phyloP scores from a whole-genome alignment of 1,140 invertebrate genomes.

The Drosophila rufa region DNA sequence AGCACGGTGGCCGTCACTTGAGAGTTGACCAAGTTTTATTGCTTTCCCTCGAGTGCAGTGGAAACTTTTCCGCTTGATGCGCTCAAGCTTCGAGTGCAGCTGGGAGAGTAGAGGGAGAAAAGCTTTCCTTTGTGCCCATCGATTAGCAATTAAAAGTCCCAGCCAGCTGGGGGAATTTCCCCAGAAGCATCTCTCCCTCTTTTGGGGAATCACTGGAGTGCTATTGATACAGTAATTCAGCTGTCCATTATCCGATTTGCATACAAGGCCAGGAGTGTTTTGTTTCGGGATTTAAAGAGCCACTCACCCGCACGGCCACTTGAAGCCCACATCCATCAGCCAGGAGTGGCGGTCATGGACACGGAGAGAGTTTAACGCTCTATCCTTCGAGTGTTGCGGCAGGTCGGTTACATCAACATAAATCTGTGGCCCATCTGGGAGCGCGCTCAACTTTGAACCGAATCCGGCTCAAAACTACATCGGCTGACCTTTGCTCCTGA shows the following conservation, averaged over 20 bases:
- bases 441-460: slow-evolving; percentile 71
- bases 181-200: not conserved
- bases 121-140: slow-evolving; percentile 16
- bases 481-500: slow-evolving; percentile 49
- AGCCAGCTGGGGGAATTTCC: not conserved
- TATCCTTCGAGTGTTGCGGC: slow-evolving; percentile 42
- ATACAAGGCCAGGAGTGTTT: slow-evolving; percentile 22
- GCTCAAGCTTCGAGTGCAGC: slow-evolving; percentile 2
- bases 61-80: slow-evolving; percentile 36
- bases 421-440: slow-evolving; percentile 36
- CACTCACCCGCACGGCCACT: not conserved
- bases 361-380: slow-evolving; percentile 31
- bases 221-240: slow-evolving; percentile 23
- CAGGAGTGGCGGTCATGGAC: slow-evolving; percentile 32
- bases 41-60: slow-evolving; percentile 47
- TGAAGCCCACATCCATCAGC: slow-evolving; percentile 19
- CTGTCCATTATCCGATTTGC: slow-evolving; percentile 48
- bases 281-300: slow-evolving; percentile 14
- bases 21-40: slow-evolving; percentile 74
- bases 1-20: slow-evolving; percentile 38
- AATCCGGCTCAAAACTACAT: slow-evolving; percentile 20
- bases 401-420: slow-evolving; percentile 54
- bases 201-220: slow-evolving; percentile 10
- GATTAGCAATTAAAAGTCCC: slow-evolving; percentile 37
- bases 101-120: not conserved